Base-by-base conservation (phyloP, 2,113 vertebrate genomes). In the Rhineura floridana region DNA sequence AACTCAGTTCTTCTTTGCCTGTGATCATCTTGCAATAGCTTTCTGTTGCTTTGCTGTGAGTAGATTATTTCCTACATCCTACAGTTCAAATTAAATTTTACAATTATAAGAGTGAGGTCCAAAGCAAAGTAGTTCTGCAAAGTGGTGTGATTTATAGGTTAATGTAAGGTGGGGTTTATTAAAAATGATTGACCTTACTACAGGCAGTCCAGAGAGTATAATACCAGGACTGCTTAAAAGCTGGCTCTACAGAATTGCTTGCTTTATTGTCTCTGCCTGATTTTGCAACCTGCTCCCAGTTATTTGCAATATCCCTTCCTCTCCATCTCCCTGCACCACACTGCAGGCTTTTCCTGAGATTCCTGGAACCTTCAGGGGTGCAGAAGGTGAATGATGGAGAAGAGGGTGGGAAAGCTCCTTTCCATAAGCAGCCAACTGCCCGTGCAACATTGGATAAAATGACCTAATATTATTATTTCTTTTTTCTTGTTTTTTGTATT, bases 401-500 rank as follows among this genome's bases (percentile, higher is more conserved):
- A 69, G 33, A 33, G 33, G 33, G 17, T 59, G 67, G 63, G 28
- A 30, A 10, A 67, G 9, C 63, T 28, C 63, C 9, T 10, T 33
- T 67, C 25, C 2, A 3, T 10, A 67, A 67, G 9, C 63, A 67
- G 63, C 9, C 63, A 30, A 30, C 28, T 67, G 63, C 28, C 30
- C 63, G 10, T 67, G 63, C 30, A 10, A 67, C 63, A 59, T 67
- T 30, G 9, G 63, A 67, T 33, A 59, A 19, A 59, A 67, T 30
- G 28, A 67, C 63, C 28, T 28, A 30, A 10, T 67, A 30, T 28
- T 67, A 30, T 30, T 65, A 25, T 65, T 93, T 91, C 92, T 92
- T 90, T n/a, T n/a, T n/a, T n/a, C n/a, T n/a, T n/a, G n/a, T 85
- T 84, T 92, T n/a, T 39, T 73, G 70, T 91, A 94, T 88, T 93